Evolutionary conservation across 2,797 vertebrate genomes (phyloP).

Genomic region (Crax fasciolata): DNA sequence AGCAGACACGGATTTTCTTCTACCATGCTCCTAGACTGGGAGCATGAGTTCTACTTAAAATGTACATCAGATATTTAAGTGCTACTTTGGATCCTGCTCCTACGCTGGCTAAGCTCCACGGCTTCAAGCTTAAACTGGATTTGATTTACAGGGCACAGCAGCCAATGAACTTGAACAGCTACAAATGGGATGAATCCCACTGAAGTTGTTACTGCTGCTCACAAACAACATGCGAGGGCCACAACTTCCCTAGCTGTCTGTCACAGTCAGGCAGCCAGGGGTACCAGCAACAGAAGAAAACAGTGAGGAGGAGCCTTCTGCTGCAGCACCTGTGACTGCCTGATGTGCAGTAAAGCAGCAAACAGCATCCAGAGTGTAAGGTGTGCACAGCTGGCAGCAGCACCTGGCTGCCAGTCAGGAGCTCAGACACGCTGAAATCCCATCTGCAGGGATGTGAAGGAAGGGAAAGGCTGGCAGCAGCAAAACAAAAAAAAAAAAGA

Average conservation of each 20-base stretch:
- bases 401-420: fast-evolving
- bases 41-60: neutral
- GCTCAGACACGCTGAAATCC: neutral
- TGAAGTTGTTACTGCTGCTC: neutral
- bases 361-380: neutral
- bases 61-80: neutral
- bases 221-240: neutral
- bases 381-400: neutral
- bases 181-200: neutral
- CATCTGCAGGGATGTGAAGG: neutral
- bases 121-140: conserved; percentile 11
- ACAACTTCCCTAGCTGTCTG: neutral
- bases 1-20: neutral
- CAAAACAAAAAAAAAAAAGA: neutral
- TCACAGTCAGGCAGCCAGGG: neutral
- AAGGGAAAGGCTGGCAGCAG: neutral
- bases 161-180: neutral
- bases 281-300: neutral
- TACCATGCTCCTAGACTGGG: neutral
- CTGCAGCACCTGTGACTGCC: neutral
- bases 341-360: neutral
- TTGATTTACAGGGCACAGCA: conserved; percentile 33
- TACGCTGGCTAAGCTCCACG: neutral
- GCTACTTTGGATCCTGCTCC: neutral
- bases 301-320: neutral